Evolutionary conservation across 2,888 invertebrate species (phyloP).

Genomic region (Gnatocerus cornutus): DNA sequence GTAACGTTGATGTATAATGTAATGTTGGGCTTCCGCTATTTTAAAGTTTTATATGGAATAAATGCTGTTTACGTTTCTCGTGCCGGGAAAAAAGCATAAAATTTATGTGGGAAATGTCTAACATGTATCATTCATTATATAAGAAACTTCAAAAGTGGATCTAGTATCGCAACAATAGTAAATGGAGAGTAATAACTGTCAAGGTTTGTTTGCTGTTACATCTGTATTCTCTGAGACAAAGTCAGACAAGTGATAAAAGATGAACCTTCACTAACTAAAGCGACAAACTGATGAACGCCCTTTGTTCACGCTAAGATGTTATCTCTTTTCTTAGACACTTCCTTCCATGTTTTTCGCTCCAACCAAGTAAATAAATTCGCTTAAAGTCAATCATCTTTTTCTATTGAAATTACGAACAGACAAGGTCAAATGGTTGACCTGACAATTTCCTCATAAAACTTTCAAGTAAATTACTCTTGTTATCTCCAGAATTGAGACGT

Average conservation of each 20-base stretch:
- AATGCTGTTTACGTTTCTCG: too few relatives aligned
- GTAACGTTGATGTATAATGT: too few relatives aligned
- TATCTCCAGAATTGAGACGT: constrained; percentile 21
- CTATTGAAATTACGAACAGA: background rate
- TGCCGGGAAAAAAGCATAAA: too few relatives aligned
- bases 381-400: constrained; percentile 3
- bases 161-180: too few relatives aligned
- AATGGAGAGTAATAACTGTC: constrained; percentile 24
- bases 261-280: constrained; percentile 13
- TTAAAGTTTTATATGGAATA: too few relatives aligned
- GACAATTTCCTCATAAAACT: constrained; percentile 29
- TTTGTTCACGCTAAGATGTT: constrained; percentile 17
- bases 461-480: constrained; percentile 22
- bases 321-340: background rate
- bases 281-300: constrained; percentile 20
- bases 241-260: constrained; percentile 23
- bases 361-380: background rate
- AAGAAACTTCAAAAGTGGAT: too few relatives aligned
- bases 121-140: too few relatives aligned
- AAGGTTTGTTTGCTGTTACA: constrained; percentile 18
- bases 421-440: constrained; percentile 4
- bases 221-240: constrained; percentile 15
- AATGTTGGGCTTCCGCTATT: too few relatives aligned
- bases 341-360: background rate
- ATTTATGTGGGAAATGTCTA: too few relatives aligned